Percentiles rank a stretch among this genome's conserved stretches.
Evolutionary conservation across 2,113 vertebrate species (phyloP).

Genomic region (Zosterops hypoxanthus): DNA sequence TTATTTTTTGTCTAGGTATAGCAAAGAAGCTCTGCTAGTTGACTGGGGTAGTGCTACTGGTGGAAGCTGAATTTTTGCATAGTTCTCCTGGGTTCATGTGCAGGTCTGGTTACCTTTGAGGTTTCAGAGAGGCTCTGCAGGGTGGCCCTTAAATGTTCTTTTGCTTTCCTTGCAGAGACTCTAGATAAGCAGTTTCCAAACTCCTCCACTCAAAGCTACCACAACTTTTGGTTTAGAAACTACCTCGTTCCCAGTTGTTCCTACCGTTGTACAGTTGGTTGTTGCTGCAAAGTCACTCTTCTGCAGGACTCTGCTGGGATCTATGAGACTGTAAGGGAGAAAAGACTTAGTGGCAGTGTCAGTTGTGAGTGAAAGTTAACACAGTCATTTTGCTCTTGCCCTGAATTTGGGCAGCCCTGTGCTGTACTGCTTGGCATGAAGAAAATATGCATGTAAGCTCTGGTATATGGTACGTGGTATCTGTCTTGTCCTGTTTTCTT

Average conservation of each 20-base stretch:
- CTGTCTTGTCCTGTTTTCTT: background rate
- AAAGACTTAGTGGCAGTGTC: background rate
- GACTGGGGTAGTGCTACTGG: background rate
- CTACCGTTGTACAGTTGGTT: background rate
- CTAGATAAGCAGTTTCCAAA: background rate
- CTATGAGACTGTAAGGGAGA: background rate
- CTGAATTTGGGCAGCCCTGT: background rate
- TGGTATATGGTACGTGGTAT: background rate
- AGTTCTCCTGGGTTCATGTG: background rate
- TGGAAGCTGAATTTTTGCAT: background rate
- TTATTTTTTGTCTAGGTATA: background rate
- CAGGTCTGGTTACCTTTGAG: background rate
- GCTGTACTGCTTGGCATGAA: background rate
- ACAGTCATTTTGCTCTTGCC: background rate
- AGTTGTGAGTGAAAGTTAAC: background rate
- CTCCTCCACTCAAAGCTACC: background rate
- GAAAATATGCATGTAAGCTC: background rate
- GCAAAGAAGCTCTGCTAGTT: background rate
- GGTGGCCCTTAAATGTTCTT: background rate
- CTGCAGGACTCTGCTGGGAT: background rate
- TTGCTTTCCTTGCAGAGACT: background rate
- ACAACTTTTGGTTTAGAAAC: background rate
- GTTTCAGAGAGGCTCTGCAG: background rate
- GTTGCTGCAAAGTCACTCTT: background rate
- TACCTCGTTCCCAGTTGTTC: background rate